A percentile compares a stretch with the other conserved stretches of the same genome.
phyloP scores from a whole-genome alignment of 2,888 invertebrate genomes.

The Erebia ligea region DNA sequence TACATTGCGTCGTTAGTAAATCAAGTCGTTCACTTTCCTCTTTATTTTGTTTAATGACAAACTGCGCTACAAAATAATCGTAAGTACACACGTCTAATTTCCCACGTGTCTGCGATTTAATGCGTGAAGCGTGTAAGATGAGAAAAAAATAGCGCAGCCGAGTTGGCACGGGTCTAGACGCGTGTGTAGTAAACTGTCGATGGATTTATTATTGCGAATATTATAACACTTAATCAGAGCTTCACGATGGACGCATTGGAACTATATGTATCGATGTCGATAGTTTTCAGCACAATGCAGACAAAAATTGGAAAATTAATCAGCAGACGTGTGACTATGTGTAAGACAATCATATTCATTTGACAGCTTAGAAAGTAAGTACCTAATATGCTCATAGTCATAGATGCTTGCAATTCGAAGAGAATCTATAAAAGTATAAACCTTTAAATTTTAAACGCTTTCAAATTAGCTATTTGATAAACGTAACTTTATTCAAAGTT shows the following conservation, averaged over 20 bases:
- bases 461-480: too few species aligned
- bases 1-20: neutral
- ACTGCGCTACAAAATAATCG: constrained; percentile 18
- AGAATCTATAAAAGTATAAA: too few species aligned
- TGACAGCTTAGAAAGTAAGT: too few species aligned
- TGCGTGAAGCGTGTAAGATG: constrained; percentile 27
- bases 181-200: constrained; percentile 36
- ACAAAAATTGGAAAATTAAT: too few species aligned
- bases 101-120: constrained; percentile 22
- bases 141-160: constrained; percentile 36
- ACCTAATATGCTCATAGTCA: too few species aligned
- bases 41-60: constrained; percentile 12
- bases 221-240: constrained; percentile 18
- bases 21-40: neutral
- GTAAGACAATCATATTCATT: too few species aligned
- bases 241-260: neutral
- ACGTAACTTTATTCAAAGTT: too few species aligned
- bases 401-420: too few species aligned
- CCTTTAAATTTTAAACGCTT: too few species aligned
- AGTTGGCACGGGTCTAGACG: constrained; percentile 39
- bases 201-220: constrained; percentile 33
- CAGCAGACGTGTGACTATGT: too few species aligned
- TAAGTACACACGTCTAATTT: neutral
- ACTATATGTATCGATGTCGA: constrained; percentile 3
- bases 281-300: neutral